Percentiles rank a stretch among this genome's conserved stretches.
Conservation (phyloP, 2,797 vertebrate species). For the Schizothorax lantsangensis region DNA sequence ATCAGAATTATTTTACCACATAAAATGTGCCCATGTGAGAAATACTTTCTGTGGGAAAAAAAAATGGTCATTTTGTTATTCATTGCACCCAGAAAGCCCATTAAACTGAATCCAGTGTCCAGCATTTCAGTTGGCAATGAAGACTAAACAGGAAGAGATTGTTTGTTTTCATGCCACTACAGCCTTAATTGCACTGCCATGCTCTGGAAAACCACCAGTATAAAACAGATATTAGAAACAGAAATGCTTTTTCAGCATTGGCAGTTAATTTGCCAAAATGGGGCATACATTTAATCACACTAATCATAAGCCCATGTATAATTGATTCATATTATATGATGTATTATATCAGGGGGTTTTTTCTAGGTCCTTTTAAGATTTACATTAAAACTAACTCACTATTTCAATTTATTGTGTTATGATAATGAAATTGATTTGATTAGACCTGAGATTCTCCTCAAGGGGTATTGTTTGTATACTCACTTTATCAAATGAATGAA, state of each 20-base stretch:
- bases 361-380: not conserved
- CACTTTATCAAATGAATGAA: not conserved
- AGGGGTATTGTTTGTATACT: not conserved
- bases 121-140: not conserved
- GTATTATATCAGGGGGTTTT: too few relatives aligned
- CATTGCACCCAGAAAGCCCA: not conserved
- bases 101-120: not conserved
- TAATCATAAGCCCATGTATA: not conserved
- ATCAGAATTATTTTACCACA: not conserved
- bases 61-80: not conserved
- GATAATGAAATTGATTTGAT: too few relatives aligned
- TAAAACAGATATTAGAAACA: not conserved
- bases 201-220: not conserved
- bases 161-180: not conserved
- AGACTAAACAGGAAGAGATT: conserved; percentile 8
- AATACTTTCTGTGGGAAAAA: not conserved
- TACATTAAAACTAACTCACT: not conserved
- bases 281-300: not conserved
- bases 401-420: not conserved
- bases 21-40: not conserved
- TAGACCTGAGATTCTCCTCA: not conserved
- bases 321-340: not conserved
- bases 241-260: not conserved
- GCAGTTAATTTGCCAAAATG: not conserved
- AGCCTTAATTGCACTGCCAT: not conserved